These are phyloP conservation scores for Thunnus thynnus DNA, from an alignment of 2,113 vertebrate genomes.

Conservation along the genomic window DNA sequence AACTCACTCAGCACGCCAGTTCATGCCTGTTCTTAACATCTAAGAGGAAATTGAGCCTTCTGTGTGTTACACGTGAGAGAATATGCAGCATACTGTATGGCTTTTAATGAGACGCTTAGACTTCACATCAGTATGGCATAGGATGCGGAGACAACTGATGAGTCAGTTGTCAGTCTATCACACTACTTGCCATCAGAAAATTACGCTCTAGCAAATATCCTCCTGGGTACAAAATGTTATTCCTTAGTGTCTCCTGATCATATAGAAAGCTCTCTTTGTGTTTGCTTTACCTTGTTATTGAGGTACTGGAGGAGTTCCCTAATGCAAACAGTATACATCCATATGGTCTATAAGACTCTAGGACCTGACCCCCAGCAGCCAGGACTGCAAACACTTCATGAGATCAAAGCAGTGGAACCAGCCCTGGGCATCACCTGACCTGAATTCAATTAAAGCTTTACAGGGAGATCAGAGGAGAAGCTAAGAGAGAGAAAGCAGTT, in stretches of 20 bases:
- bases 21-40: constrained; percentile 28
- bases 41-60: constrained; percentile 37
- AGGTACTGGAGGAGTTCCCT: background rate
- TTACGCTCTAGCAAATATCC: background rate
- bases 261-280: background rate
- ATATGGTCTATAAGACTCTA: constrained; percentile 42
- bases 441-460: constrained; percentile 86
- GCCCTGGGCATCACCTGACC: constrained; percentile 81
- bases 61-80: constrained; percentile 26
- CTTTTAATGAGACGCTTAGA: constrained; percentile 7
- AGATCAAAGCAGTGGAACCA: constrained; percentile 80
- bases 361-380: constrained; percentile 61
- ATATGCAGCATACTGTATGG: constrained; percentile 2
- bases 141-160: constrained; percentile 1
- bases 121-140: background rate
- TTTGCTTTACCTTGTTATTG: constrained; percentile 21
- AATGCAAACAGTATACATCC: constrained; percentile 47
- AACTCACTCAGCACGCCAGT: constrained; percentile 47
- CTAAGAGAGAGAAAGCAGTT: constrained; percentile 24
- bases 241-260: background rate
- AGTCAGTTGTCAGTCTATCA: constrained; percentile 25
- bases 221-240: background rate
- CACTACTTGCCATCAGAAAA: background rate
- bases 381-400: constrained; percentile 70
- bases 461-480: constrained; percentile 74